phyloP scores from a whole-genome alignment of 2,797 vertebrate species.

The Amniataba percoides region DNA sequence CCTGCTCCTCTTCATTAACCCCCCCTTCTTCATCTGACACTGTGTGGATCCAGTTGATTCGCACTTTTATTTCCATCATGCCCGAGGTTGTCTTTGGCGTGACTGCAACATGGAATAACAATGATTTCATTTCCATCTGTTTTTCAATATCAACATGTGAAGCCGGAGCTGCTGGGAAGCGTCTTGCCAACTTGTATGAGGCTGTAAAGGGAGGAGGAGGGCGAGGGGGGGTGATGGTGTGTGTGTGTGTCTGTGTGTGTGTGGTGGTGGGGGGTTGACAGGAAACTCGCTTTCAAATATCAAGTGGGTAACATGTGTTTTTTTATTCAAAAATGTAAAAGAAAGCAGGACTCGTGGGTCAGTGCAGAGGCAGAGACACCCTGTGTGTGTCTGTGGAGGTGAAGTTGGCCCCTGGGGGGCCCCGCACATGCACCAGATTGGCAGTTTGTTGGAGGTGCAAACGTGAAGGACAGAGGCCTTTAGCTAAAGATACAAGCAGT shows the following conservation, averaged over 20 bases:
- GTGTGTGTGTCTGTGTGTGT: too few species aligned
- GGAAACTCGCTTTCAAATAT: slow-evolving; percentile 69
- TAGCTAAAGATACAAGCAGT: slow-evolving; percentile 77
- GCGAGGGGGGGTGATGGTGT: too few species aligned
- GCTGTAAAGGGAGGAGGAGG: slow-evolving; percentile 45
- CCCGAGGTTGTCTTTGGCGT: slow-evolving; percentile 78
- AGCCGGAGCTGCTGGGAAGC: slow-evolving; percentile 69
- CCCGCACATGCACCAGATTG: slow-evolving; percentile 7
- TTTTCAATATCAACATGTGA: slow-evolving; percentile 82
- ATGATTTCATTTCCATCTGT: slow-evolving; percentile 86
- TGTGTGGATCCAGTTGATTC: slow-evolving; percentile 53
- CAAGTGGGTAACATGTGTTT: slow-evolving; percentile 78
- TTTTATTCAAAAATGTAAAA: slow-evolving; percentile 71
- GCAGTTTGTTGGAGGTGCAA: slow-evolving; percentile 55
- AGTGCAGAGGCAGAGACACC: slow-evolving; percentile 28
- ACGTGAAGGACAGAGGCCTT: slow-evolving; percentile 68
- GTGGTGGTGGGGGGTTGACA: slow-evolving; percentile 35
- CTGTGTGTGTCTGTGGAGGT: slow-evolving; percentile 4
- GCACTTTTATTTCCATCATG: slow-evolving; percentile 48
- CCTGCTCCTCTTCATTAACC: slow-evolving; percentile 52
- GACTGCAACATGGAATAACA: slow-evolving; percentile 67
- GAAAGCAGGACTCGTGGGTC: slow-evolving; percentile 38
- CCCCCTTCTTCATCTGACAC: slow-evolving; percentile 5
- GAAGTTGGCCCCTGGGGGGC: slow-evolving; percentile 29
- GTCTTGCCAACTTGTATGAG: slow-evolving; percentile 77